These are phyloP conservation scores for Passer domesticus DNA, from an alignment of 2,113 vertebrate genomes.

Conservation along the genomic window DNA sequence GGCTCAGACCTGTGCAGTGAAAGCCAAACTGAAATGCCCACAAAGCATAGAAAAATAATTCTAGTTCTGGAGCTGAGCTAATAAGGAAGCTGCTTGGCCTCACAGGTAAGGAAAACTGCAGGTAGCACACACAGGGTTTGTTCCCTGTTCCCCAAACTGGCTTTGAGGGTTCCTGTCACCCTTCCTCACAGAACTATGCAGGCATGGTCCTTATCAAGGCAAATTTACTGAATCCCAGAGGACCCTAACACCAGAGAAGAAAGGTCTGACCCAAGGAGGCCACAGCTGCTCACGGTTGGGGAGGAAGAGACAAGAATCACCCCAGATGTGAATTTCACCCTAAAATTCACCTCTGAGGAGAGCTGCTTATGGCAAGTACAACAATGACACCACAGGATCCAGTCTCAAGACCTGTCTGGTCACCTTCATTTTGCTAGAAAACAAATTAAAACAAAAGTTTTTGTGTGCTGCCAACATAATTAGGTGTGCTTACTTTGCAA, in stretches of 20 bases:
- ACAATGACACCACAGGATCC: neutral
- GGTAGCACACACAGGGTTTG: neutral
- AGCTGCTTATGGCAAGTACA: neutral
- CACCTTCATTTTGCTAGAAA: neutral
- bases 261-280: neutral
- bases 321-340: neutral
- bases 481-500: neutral
- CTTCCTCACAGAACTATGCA: neutral
- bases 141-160: neutral
- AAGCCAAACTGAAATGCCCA: neutral
- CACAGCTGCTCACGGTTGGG: rapidly evolving
- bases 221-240: neutral
- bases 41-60: neutral
- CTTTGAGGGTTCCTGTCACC: neutral
- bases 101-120: neutral
- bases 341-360: neutral
- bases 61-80: neutral
- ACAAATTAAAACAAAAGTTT: neutral
- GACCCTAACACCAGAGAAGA: neutral
- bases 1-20: neutral
- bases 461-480: rapidly evolving
- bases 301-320: neutral
- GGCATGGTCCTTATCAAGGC: neutral
- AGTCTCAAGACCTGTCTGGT: neutral
- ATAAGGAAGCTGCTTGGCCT: neutral